Percentiles rank a stretch among this genome's conserved stretches.
phyloP scores from a whole-genome alignment of 2,888 invertebrate species.

The Lamellibrachia satsuma region DNA sequence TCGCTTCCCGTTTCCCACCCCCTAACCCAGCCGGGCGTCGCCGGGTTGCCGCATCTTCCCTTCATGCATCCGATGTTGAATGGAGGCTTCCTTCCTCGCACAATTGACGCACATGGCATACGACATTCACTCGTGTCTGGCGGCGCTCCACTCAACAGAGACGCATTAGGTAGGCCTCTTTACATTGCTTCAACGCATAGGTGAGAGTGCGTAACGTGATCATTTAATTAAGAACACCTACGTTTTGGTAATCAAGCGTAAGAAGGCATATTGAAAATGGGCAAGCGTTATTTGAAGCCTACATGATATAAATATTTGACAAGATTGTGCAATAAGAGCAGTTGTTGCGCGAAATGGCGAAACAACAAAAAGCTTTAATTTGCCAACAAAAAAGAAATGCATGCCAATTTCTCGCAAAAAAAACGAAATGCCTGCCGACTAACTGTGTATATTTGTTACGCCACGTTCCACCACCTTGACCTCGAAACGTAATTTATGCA shows the following conservation, averaged over 20 bases:
- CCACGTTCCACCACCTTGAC: background rate
- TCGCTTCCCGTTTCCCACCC: background rate
- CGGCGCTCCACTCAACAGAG: background rate
- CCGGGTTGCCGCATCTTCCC: background rate
- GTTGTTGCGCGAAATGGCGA: background rate
- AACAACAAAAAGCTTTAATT: background rate
- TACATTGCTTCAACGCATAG: background rate
- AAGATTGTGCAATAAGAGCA: background rate
- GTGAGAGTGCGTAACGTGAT: background rate
- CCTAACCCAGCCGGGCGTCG: background rate
- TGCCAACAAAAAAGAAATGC: background rate
- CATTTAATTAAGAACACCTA: background rate
- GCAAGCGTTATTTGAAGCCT: background rate
- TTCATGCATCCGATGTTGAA: background rate
- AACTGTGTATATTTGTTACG: background rate
- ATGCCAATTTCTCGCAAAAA: background rate
- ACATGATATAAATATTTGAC: background rate
- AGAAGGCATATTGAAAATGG: background rate
- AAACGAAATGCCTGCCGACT: background rate
- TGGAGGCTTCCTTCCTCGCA: conserved; percentile 4
- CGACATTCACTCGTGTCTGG: background rate
- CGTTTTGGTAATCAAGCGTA: background rate
- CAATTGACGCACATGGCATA: conserved; percentile 1
- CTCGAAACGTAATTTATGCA: background rate
- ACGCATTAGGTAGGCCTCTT: background rate